Evolutionary conservation across 2,797 vertebrate genomes (phyloP), one percentile per base, ranked within the genome.

Genomic region (Fistularia commersonii): DNA sequence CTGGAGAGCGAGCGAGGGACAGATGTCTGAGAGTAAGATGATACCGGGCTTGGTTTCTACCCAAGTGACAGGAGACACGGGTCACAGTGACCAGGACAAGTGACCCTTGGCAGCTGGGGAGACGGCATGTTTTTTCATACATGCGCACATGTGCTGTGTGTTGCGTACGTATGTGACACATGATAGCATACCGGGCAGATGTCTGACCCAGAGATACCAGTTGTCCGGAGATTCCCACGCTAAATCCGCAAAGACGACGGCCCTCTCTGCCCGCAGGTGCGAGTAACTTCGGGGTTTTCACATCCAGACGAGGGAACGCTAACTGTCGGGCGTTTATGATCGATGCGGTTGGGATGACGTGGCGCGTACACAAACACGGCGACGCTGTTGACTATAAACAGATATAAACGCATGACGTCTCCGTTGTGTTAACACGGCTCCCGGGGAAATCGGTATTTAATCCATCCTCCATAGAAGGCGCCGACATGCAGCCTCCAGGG

Each of bases 1-100:
- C 7, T n/a, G 8, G 11, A 11, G 3, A 45, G 11, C 0, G 35
- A 32, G n/a, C 39, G 11, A 31, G 2, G 32, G 34, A 64, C 84
- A 82, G 81, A 84, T 88, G 80, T 77, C 66, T 23, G 45, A 49
- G 46, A 23, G 87, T 66, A 84, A 88, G 72, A 46, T 23, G 76
- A 86, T 57, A 64, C 6, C 0, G 59, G 39, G 45, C 44, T 44
- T 41, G 11, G 62, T 67, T 70, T 69, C 71, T 69, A 57, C 57
- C 57, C 9, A 43, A 57, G 12, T 40, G 15, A 60, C 62, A 50
- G 49, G 65, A 23, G 58, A 76, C 63, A 44, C 41, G 47, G 64
- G 64, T 64, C 72, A 50, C 57, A 51, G 66, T 69, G 67, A 74
- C 63, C 58, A 62, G 62, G 74, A 63, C 75, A 70, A 77, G 74